Base-by-base conservation (phyloP, 2,113 vertebrate genomes). In the Hyperopisus bebe region DNA sequence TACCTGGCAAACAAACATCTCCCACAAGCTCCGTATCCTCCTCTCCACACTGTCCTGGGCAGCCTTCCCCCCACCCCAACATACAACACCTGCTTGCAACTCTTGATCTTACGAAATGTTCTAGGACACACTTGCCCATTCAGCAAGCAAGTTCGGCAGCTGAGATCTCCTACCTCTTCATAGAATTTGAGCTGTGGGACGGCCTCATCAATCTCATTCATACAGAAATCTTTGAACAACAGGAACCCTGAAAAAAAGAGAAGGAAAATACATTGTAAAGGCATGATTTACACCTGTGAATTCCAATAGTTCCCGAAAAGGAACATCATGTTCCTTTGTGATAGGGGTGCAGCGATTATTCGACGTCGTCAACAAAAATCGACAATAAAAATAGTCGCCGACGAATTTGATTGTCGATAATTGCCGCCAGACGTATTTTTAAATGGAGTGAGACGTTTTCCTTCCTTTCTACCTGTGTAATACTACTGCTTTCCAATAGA, bases 121-220 rank as follows among this genome's bases (percentile, higher is more conserved):
- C 6, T 4, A 74, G n/a, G 35, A 42, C 74, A 13, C 35, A 15
- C 31, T 17, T 7, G 27, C 1, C 70, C 15, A 27, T 27, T 66
- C 35, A 47, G 39, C 24, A n/a, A 47, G 83, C 8, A 86, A 13
- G 21, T 42, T 19, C 17, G 3, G 48, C n/a, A 39, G 48, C 31
- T 55, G 31, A 21, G 15, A 42, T 19, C 35, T 66, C 96, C 95
- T 89, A 99, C 98, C 96, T 99, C 98, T 92, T 99, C 98, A 8
- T 99, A 99, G 93, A 99, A 99, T 95, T 98, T 99, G 93, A 99
- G 97, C 91, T 99, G 98, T 3, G 98, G 98, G 35, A 99, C 97
- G 21, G 97, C 98, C 95, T 99, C 98, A 70, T 99, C 98, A 0
- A 99, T 97, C 92, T 99, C 98, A 9, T 96, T 98, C 96, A 97